A percentile compares a stretch with the other conserved stretches of the same genome.
phyloP scores from a whole-genome alignment of 2,888 invertebrate genomes.

The Apamea crenata region DNA sequence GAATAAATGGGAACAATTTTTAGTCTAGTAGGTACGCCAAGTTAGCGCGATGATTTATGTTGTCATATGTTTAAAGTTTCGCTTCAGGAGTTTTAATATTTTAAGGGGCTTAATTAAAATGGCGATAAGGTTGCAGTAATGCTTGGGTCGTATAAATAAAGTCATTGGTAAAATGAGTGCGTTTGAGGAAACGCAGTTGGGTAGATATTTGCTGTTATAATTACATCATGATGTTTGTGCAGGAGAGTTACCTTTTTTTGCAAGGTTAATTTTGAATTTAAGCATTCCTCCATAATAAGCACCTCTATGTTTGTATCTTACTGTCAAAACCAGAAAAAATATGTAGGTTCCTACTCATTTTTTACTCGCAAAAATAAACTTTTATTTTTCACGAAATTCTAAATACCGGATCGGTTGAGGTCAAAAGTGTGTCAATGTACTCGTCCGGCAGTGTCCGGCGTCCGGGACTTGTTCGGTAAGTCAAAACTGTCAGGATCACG shows the following conservation, averaged over 20 bases:
- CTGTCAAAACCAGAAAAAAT: neutral
- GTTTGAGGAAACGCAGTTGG: neutral
- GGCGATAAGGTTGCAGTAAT: neutral
- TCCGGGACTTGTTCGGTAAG: slow-evolving; percentile 70
- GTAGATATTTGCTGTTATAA: neutral
- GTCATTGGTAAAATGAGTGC: neutral
- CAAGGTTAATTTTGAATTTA: neutral
- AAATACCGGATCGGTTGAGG: slow-evolving; percentile 55
- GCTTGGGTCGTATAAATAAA: neutral
- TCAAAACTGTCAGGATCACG: slow-evolving; percentile 80
- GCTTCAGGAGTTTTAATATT: slow-evolving; percentile 57
- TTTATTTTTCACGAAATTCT: slow-evolving; percentile 14
- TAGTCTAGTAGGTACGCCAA: slow-evolving; percentile 76
- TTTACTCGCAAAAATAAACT: neutral
- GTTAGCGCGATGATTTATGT: slow-evolving; percentile 72
- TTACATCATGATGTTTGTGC: neutral
- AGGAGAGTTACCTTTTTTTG: neutral
- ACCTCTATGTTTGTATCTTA: neutral
- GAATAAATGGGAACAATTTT: slow-evolving; percentile 82
- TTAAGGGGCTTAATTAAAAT: slow-evolving; percentile 28
- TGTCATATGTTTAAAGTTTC: slow-evolving; percentile 66
- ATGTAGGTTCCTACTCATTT: neutral
- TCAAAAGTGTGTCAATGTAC: slow-evolving; percentile 68
- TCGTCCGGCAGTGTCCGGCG: slow-evolving; percentile 46
- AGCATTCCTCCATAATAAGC: neutral